Conservation (phyloP, 2,113 vertebrate genomes). For the Scomber scombrus region DNA sequence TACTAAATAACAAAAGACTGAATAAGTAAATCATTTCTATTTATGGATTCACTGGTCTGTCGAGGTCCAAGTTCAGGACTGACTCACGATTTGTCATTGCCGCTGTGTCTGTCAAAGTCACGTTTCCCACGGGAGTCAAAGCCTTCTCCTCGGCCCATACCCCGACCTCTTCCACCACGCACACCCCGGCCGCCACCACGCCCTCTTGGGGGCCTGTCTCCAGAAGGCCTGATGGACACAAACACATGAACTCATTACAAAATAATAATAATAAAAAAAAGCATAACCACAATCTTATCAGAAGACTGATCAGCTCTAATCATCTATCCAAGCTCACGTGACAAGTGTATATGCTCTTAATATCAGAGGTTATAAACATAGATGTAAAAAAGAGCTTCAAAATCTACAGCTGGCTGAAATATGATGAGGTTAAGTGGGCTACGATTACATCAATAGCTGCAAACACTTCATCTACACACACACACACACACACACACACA, state of each 20-base stretch:
- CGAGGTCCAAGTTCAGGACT: not conserved
- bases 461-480: not conserved
- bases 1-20: not conserved
- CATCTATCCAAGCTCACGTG: not conserved
- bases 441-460: not conserved
- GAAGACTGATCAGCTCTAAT: not conserved
- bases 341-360: not conserved
- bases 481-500: not conserved
- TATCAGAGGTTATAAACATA: not conserved
- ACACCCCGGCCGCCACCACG: constrained; percentile 91
- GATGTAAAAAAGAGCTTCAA: not conserved
- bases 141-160: constrained; percentile 94
- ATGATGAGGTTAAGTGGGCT: not conserved
- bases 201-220: constrained; percentile 93
- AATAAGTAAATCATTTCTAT: not conserved
- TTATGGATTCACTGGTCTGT: not conserved
- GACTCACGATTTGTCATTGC: constrained; percentile 98
- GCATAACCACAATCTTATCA: no score
- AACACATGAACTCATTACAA: no score
- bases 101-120: constrained; percentile 97
- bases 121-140: constrained; percentile 98
- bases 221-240: constrained; percentile 85
- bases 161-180: constrained; percentile 94
- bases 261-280: not conserved
- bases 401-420: not conserved